These are phyloP conservation scores for Myotis myotis DNA, from an alignment of 2,797 vertebrate species.

Conservation along the genomic window DNA sequence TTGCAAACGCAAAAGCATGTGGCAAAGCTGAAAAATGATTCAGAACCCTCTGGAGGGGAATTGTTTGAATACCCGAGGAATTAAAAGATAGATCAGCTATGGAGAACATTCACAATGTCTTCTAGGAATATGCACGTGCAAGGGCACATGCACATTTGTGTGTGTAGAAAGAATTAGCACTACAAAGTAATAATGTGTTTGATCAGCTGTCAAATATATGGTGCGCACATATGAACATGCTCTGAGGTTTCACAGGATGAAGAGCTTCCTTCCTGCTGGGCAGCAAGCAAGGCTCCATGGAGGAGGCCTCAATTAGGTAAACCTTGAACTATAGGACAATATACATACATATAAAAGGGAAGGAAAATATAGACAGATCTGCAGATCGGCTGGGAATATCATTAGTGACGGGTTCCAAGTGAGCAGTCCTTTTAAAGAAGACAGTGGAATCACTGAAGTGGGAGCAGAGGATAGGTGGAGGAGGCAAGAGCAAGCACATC, in stretches of 20 bases:
- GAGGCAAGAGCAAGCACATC: background rate
- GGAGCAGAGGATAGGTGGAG: background rate
- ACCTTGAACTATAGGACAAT: background rate
- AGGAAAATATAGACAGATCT: background rate
- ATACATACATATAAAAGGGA: background rate
- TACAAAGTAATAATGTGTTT: conserved; percentile 6
- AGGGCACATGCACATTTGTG: background rate
- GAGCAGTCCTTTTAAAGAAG: background rate
- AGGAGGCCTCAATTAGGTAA: background rate
- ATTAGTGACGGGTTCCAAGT: background rate
- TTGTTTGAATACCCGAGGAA: background rate
- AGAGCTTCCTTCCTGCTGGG: background rate
- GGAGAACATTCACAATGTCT: background rate
- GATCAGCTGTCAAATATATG: background rate
- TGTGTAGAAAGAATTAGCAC: conserved; percentile 8
- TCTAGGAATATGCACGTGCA: background rate
- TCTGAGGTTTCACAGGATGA: conserved; percentile 2
- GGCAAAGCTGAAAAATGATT: background rate
- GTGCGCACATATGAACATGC: background rate
- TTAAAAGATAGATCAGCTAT: conserved; percentile 20
- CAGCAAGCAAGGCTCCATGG: background rate
- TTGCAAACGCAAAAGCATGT: background rate
- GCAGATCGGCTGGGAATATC: background rate
- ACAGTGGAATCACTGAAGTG: background rate
- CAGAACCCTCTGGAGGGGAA: background rate